Conservation (phyloP, 2,113 vertebrate genomes). For the Heterotilapia buettikoferi region DNA sequence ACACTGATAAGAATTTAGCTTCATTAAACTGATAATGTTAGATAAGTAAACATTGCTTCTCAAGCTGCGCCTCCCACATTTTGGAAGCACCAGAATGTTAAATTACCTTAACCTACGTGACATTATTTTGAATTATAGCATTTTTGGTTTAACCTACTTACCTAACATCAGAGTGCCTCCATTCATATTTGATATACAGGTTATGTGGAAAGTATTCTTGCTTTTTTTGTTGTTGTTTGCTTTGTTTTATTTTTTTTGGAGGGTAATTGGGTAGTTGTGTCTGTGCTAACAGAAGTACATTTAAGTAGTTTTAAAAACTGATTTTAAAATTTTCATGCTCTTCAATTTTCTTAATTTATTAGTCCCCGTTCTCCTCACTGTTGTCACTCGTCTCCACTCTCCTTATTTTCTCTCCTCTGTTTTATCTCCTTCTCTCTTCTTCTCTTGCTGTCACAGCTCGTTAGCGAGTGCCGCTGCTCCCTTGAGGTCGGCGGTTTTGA, state of each 20-base stretch:
- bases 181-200: not conserved
- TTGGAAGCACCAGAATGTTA: not conserved
- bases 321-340: not conserved
- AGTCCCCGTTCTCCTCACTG: not conserved
- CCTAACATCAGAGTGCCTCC: not conserved
- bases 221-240: not conserved
- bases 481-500: slow-evolving; percentile 63
- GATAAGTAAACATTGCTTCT: not conserved
- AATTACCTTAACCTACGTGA: not conserved
- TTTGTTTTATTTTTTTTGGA: not conserved
- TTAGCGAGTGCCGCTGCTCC: slow-evolving; percentile 58
- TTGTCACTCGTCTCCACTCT: not conserved
- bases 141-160: not conserved
- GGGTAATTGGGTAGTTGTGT: not conserved
- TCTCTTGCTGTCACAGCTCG: slow-evolving; percentile 56
- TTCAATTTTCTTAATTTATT: not conserved
- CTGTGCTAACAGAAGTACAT: not conserved
- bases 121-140: not conserved
- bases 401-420: not conserved
- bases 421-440: not conserved
- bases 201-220: not conserved
- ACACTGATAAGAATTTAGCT: not conserved
- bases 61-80: not conserved
- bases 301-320: not conserved
- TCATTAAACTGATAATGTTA: not conserved